These are phyloP conservation scores for Heliconius erato DNA, from an alignment of 2,888 invertebrate genomes.

Conservation along the genomic window DNA sequence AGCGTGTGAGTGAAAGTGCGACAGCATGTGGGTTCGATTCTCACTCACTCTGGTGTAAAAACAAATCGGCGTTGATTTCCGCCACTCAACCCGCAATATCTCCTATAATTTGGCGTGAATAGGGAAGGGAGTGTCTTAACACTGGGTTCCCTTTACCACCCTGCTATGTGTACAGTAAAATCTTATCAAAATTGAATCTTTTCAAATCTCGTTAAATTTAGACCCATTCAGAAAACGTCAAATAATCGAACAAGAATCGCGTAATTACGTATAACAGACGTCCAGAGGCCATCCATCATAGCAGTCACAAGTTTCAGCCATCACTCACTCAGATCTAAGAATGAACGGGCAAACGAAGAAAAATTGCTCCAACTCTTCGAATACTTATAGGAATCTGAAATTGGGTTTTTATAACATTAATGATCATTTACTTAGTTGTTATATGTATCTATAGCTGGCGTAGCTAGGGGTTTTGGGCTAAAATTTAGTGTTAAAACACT, in stretches of 20 bases:
- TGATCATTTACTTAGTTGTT: background rate
- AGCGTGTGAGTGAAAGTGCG: too few relatives aligned
- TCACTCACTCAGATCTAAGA: conserved; percentile 37
- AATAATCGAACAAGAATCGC: conserved; percentile 26
- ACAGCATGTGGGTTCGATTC: too few relatives aligned
- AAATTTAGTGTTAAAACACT: too few relatives aligned
- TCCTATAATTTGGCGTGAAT: too few relatives aligned
- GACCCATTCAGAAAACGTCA: conserved; percentile 7
- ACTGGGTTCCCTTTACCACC: too few relatives aligned
- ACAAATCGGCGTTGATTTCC: too few relatives aligned
- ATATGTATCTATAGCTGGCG: background rate
- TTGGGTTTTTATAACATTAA: background rate
- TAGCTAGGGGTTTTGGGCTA: too few relatives aligned
- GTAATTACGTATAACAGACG: conserved; percentile 36
- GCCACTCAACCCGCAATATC: too few relatives aligned
- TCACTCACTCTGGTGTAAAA: too few relatives aligned
- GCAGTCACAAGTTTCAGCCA: conserved; percentile 33
- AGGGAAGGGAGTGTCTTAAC: too few relatives aligned
- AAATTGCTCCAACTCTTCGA: conserved; percentile 10
- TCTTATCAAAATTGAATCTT: background rate
- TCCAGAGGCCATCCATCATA: conserved; percentile 36
- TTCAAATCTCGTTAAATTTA: background rate
- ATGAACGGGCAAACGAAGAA: conserved; percentile 23
- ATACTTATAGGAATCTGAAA: background rate
- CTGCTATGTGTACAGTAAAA: background rate